These are phyloP conservation scores for Zaprionus lachaisei DNA, from an alignment of 1,140 invertebrate genomes.

Conservation along the genomic window DNA sequence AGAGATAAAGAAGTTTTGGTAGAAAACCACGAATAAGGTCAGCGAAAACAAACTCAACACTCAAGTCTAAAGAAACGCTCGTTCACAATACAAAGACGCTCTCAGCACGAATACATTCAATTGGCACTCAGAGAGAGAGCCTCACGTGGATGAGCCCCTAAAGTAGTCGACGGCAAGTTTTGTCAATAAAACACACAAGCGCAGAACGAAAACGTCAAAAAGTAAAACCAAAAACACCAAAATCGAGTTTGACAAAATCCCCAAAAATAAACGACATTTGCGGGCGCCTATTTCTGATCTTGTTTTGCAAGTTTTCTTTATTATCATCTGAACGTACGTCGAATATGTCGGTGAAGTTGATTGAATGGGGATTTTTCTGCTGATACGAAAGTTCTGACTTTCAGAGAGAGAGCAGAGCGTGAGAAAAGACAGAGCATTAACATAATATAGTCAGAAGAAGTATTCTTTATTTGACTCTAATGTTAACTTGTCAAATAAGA, in stretches of 20 bases:
- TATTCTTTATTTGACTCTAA: neutral
- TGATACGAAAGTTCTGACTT: neutral
- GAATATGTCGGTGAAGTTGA: neutral
- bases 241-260: constrained; percentile 46
- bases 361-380: constrained; percentile 4
- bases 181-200: constrained; percentile 8
- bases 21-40: constrained; percentile 60
- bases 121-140: constrained; percentile 20
- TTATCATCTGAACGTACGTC: constrained; percentile 20
- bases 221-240: constrained; percentile 39
- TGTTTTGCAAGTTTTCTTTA: constrained; percentile 49
- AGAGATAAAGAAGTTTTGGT: constrained; percentile 10
- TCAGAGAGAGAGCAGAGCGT: neutral
- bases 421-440: neutral
- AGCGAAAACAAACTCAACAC: constrained; percentile 50
- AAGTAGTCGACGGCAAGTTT: constrained; percentile 26
- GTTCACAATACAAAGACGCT: constrained; percentile 31
- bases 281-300: constrained; percentile 27
- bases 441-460: neutral
- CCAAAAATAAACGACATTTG: constrained; percentile 29
- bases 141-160: constrained; percentile 27
- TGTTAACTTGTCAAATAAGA: neutral
- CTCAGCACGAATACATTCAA: neutral
- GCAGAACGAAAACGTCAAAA: constrained; percentile 22
- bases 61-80: constrained; percentile 35